Base-by-base conservation (phyloP, 2,113 vertebrate species). In the Spea multiplicata region DNA sequence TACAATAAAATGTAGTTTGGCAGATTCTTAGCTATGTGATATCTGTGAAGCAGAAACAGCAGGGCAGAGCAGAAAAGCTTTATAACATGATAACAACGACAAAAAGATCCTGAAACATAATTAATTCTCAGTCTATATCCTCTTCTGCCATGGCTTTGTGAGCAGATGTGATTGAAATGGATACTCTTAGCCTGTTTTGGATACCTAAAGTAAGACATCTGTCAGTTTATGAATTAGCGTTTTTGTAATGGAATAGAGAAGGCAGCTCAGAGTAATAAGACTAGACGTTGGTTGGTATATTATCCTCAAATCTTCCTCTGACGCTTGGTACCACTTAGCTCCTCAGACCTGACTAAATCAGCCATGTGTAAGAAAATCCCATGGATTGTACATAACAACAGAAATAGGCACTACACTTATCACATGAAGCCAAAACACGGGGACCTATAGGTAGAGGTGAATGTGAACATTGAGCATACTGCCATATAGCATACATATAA, bases 91-190 rank as follows among this genome's bases (percentile, higher is more conserved):
- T 49, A 82, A 83, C 81, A 85, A 86, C 77, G 71, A 57, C 85
- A 82, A 84, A 80, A 88, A 84, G 83, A 88, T 87, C 71, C 71
- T 49, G 50, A 80, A 78, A 90, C 88, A 85, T 86, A 82, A 88
- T 89, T 88, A 85, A 89, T 87, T 89, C 85, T 0, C 5, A 85
- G 85, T 85, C 83, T 84, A 78, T 81, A 84, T 80, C 78, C 78
- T 68, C 85, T 87, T 79, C 88, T 93, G 91, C 90, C 90, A 92
- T 86, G 88, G 90, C 90, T 90, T 90, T 87, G 90, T 88, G 90
- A 93, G 88, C 94, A 95, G 94, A 94, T 95, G 94, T 91, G 91
- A 67, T 83, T 91, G 93, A 94, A 95, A 95, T 90, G 88, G 93
- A 95, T 92, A 92, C 92, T 88, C 88, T 85, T 84, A 86, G 87